Conservation (phyloP, 2,113 vertebrate species). For the Malaclemys terrapin region DNA sequence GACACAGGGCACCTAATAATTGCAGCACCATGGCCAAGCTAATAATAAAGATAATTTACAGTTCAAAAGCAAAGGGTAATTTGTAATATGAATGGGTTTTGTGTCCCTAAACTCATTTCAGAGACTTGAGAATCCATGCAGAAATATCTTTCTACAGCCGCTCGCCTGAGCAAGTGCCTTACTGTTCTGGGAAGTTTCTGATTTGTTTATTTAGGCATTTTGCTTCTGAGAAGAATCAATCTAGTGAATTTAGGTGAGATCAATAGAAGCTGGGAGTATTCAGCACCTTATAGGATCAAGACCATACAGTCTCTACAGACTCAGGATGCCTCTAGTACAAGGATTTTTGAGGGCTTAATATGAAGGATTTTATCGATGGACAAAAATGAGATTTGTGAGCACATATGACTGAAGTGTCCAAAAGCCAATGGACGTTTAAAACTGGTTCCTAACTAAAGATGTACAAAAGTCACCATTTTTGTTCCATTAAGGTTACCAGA, state of each 20-base stretch:
- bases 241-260: constrained; percentile 42
- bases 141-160: neutral
- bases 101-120: constrained; percentile 68
- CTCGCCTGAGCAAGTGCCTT: neutral
- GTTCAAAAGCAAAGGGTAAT: constrained; percentile 77
- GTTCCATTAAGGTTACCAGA: neutral
- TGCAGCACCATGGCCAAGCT: constrained; percentile 74
- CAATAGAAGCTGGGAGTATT: constrained; percentile 2
- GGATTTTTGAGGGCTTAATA: neutral
- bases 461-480: rapidly evolving
- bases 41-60: constrained; percentile 85
- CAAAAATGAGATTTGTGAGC: neutral
- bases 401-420: neutral
- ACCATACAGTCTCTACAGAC: neutral
- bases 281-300: constrained; percentile 2
- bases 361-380: neutral
- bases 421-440: neutral
- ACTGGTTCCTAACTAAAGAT: neutral
- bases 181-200: constrained; percentile 20
- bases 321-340: neutral
- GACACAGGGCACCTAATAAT: constrained; percentile 81
- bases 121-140: constrained; percentile 38
- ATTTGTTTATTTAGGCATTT: constrained; percentile 41
- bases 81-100: constrained; percentile 73
- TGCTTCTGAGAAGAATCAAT: constrained; percentile 20